Base-by-base conservation (phyloP, 2,113 vertebrate species). In the Argyrosomus japonicus region DNA sequence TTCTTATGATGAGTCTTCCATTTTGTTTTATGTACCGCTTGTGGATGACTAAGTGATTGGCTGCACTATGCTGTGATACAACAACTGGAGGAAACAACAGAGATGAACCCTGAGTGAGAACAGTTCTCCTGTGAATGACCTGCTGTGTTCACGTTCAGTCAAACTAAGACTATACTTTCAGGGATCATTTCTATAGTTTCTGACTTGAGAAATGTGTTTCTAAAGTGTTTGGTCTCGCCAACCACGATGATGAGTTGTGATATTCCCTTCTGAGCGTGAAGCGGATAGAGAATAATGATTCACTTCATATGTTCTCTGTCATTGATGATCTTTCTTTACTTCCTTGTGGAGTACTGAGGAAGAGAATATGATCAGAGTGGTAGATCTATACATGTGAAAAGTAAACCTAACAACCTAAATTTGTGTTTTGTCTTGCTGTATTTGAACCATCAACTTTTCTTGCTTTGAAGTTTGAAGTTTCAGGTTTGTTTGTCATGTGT, bases 101-200 rank as follows among this genome's bases (percentile, higher is more conserved):
- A n/a, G n/a, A n/a, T n/a, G 15, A 36, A 19, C 90, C 73, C 6
- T 62, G 5, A 87, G 48, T 71, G 69, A 82, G 36, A 68, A 54
- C 7, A 10, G 9, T 15, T 23, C 1, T 18, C 3, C 11, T 5
- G 15, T 15, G 11, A 62, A 53, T 64, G 2, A 10, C 0, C 0
- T 47, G 0, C 25, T 1, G 23, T 51, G 10, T 23, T 21, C 19
- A 1, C 18, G 1, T 1, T 0, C 0, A 0, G 0, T 0, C 0
- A 0, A 0, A 3, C 57, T 80, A 92, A 91, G 92, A 91, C 92
- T 92, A 91, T 93, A 93, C 90, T 94, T 93, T 91, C 83, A 92
- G 90, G 89, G 88, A 93, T 94, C 87, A 92, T 93, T 94, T 94
- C 91, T 94, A 91, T 92, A 93, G 88, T 90, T 47, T 0, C 1